phyloP scores from a whole-genome alignment of 2,113 vertebrate genomes.

The Aythya baeri region DNA sequence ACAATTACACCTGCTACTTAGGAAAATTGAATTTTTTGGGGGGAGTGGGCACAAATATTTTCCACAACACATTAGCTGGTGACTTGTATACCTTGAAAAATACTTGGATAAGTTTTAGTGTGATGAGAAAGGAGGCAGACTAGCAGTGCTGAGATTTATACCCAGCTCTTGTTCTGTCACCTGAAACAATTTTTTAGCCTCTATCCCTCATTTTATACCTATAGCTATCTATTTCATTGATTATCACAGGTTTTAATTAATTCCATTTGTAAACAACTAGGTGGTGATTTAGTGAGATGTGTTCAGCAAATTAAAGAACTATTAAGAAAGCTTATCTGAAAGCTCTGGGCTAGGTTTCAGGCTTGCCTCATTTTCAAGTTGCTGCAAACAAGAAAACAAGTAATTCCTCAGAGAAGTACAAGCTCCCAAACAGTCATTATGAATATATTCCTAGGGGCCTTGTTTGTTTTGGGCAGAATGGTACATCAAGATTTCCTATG shows the following conservation, averaged over 20 bases:
- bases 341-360: neutral
- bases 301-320: neutral
- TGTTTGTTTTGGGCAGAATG: neutral
- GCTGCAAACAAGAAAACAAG: neutral
- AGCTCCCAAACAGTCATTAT: neutral
- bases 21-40: neutral
- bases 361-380: neutral
- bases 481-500: neutral
- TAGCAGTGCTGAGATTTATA: neutral
- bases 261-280: neutral
- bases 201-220: neutral
- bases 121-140: neutral
- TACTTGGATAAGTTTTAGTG: neutral
- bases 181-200: neutral
- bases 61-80: neutral
- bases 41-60: neutral
- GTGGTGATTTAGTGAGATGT: neutral
- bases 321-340: neutral
- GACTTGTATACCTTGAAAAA: neutral
- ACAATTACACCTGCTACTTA: neutral
- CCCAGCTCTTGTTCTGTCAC: neutral
- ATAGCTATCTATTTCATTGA: neutral
- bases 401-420: neutral
- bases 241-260: conserved; percentile 1
- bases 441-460: neutral